Evolutionary conservation across 2,888 invertebrate species (phyloP).

Genomic region (Tetanocera ferruginea): DNA sequence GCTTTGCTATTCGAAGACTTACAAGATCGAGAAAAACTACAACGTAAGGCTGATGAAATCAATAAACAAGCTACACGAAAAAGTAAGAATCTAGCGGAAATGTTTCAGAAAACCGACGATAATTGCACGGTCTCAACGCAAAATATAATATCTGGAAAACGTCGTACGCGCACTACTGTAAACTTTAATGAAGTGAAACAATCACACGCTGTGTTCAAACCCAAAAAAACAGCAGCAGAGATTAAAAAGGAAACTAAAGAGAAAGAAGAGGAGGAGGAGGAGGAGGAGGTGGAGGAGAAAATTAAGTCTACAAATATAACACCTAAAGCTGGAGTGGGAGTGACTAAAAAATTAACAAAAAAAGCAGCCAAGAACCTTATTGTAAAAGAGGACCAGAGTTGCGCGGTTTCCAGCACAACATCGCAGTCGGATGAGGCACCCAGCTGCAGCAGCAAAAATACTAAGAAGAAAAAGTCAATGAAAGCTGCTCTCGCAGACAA

Average conservation of each 20-base stretch:
- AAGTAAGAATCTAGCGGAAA: conserved; percentile 51
- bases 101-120: conserved; percentile 60
- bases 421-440: conserved; percentile 30
- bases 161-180: conserved; percentile 55
- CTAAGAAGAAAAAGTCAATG: background rate
- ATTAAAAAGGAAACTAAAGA: background rate
- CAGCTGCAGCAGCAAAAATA: background rate
- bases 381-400: conserved; percentile 51
- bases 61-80: conserved; percentile 39
- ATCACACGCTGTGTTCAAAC: conserved; percentile 50
- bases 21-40: conserved; percentile 48
- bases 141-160: conserved; percentile 65
- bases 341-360: background rate
- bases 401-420: conserved; percentile 53
- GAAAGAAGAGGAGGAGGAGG: conserved; percentile 13
- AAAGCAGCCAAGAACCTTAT: background rate
- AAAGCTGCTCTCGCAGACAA: conserved; percentile 41
- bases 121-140: conserved; percentile 65
- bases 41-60: conserved; percentile 46
- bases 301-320: background rate
- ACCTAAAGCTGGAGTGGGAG: background rate
- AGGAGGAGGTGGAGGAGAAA: background rate
- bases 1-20: conserved; percentile 58
- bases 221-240: conserved; percentile 24
- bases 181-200: conserved; percentile 60